phyloP scores from a whole-genome alignment of 92 coral and sea anemone genomes.

The Plumapathes pennacea region DNA sequence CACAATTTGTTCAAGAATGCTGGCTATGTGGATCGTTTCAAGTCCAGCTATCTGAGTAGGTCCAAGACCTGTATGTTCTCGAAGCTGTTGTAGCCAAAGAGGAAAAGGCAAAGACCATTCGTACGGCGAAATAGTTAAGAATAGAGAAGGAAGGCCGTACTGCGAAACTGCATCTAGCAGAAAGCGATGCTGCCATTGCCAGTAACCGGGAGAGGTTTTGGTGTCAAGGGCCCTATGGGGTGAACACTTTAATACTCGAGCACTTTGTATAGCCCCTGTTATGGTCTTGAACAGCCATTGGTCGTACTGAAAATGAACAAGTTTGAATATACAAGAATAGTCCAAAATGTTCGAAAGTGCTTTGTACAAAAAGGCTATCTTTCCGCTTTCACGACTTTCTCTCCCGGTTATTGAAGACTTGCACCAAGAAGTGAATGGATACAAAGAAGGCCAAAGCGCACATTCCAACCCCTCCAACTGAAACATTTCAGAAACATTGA shows the following conservation, averaged over 20 bases:
- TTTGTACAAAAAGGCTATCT: not conserved
- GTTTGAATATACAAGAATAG: conserved; percentile 5
- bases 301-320: conserved; percentile 14
- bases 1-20: conserved; percentile 4
- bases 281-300: conserved; percentile 6
- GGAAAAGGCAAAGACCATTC: conserved; percentile 26
- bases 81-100: not conserved
- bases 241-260: conserved; percentile 2
- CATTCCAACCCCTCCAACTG: conserved; percentile 7
- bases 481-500: conserved; percentile 1
- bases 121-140: conserved; percentile 4
- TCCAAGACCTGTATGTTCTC: conserved; percentile 3
- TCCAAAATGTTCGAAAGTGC: not conserved
- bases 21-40: conserved; percentile 12
- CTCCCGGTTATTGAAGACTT: not conserved
- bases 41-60: conserved; percentile 16
- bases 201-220: conserved; percentile 5
- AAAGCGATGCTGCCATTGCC: conserved; percentile 7
- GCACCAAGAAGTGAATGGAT: conserved; percentile 13
- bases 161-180: not conserved
- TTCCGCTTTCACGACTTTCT: not conserved
- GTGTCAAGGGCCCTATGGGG: conserved; percentile 15
- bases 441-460: conserved; percentile 12
- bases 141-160: not conserved
- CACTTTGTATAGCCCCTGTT: not conserved